Base-by-base conservation (phyloP, 2,888 invertebrate species). In the Meiosimyza platycephala region DNA sequence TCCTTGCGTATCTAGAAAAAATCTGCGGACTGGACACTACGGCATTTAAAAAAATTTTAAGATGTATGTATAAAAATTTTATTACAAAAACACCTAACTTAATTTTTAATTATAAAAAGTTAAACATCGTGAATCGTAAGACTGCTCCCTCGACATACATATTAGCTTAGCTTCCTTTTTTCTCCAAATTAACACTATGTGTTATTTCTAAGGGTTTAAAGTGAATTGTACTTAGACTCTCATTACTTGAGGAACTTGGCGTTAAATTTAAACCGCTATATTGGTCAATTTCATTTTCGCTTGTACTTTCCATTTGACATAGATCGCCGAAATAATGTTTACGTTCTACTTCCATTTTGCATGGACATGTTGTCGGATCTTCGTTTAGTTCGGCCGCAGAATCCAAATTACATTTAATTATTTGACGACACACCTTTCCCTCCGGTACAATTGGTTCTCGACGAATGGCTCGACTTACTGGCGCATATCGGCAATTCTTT, bases 271-370 rank as follows among this genome's bases (percentile, higher is more conserved):
- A 33, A 52, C 18, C 40, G 15, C 64, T 64, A 2, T 28, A 28
- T 22, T 33, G 28, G 51, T 48, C 28, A 22, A 16, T 4, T 11
- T 48, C 59, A 15, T 13, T 13, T 59, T 59, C 18, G 18, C 7
- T 18, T 18, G 40, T 28, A 9, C 18, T 9, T 54, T n/a, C 62
- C 28, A 15, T 9, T 40, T 40, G 40, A n/a, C 70, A 70, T 16
- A 62, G 18, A 52, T 62, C 22, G 7, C 54, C 63, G 15, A 62
- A 70, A n/a, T 63, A 63, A 6, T 62, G 62, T 18, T 70, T 52
- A 13, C 70, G 54, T 1, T 70, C 70, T 18, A 28, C 18, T 47
- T 40, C 48, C 7, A 7, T 28, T 11, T 15, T 50, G 22, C 70
- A 70, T 22, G 40, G 16, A n/a, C 70, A 70, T 12, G 22, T 13